A percentile compares a stretch with the other conserved stretches of the same genome.
These are phyloP conservation scores for Podabrus alpinus DNA, from an alignment of 2,888 invertebrate genomes.

Conservation along the genomic window DNA sequence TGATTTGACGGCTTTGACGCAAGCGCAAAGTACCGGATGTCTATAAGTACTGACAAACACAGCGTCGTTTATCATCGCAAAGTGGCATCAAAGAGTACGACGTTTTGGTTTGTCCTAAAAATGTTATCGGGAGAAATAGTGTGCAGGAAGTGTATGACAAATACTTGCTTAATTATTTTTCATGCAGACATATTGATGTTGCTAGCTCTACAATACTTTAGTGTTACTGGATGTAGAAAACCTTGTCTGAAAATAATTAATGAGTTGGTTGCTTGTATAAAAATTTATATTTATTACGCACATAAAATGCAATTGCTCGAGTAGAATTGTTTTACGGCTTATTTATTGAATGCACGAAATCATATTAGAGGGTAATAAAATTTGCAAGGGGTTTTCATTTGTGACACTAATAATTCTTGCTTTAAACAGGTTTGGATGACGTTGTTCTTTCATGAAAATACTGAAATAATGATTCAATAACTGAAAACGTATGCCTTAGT, in stretches of 20 bases:
- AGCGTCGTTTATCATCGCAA: conserved; percentile 52
- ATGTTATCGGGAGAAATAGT: conserved; percentile 53
- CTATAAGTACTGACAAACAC: conserved; percentile 52
- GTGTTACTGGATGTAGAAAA: conserved; percentile 20
- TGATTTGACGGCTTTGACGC: conserved; percentile 32
- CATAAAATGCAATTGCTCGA: conserved; percentile 49
- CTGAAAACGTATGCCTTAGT: neutral
- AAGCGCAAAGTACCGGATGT: conserved; percentile 48
- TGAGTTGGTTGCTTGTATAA: conserved; percentile 43
- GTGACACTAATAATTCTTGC: neutral
- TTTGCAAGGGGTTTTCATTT: neutral
- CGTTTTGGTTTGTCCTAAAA: conserved; percentile 52
- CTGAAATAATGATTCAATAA: neutral
- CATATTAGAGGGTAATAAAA: neutral
- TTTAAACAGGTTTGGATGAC: neutral
- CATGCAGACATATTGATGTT: conserved; percentile 52
- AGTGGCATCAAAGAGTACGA: conserved; percentile 53
- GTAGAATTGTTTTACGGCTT: conserved; percentile 42
- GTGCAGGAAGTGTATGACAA: conserved; percentile 55
- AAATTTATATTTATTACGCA: conserved; percentile 45
- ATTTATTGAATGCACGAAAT: neutral
- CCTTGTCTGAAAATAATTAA: conserved; percentile 44
- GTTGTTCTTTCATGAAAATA: neutral
- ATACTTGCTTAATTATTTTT: conserved; percentile 56
- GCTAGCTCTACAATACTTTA: conserved; percentile 34